Evolutionary conservation across 2,888 invertebrate species (phyloP), one percentile per base, ranked within the genome.

Genomic region (Dasysyrphus tricinctus): DNA sequence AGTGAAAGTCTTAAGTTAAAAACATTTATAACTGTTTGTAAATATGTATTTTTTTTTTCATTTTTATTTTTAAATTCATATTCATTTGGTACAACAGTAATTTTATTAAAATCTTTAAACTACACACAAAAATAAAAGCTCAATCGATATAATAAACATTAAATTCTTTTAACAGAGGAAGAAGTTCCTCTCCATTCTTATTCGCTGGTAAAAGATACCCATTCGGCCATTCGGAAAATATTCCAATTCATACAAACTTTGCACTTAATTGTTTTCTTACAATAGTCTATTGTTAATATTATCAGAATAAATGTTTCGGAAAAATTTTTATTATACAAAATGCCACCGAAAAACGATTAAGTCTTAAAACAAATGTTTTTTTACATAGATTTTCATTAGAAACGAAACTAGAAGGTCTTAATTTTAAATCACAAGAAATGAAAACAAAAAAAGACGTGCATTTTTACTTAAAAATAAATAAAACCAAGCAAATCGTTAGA

Each of bases 391-490:
- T 63, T 19, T 61, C 39, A 39, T 61, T 44, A 56, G 9, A 37
- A 47, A 76, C 3, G 42, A 49, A 34, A 59, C n/a, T 37, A 16
- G 44, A 29, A 49, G 19, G 51, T 19, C 74, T 70, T 69, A 75
- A 61, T 44, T 75, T 61, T 78, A 83, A 70, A 78, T 78, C 78
- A 69, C 78, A 80, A 83, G n/a, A n/a, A 34, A 69, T 51, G 24
- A 56, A 34, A 44, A 72, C 47, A 67, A 49, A 70, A 47, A 19
- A 0, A 42, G 63, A 72, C 39, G 44, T 56, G 59, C 74, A 14
- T 57, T 56, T 12, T 24, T 70, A 47, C 7, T 47, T 72, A 56
- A 9, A 67, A 49, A 79, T 74, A 79, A 69, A 83, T 79, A 80
- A 44, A 76, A 42, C 14, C 16, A 49, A 49, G 44, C 11, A 65